Conservation (phyloP, 2,888 invertebrate genomes). For the Tenthredo livida region DNA sequence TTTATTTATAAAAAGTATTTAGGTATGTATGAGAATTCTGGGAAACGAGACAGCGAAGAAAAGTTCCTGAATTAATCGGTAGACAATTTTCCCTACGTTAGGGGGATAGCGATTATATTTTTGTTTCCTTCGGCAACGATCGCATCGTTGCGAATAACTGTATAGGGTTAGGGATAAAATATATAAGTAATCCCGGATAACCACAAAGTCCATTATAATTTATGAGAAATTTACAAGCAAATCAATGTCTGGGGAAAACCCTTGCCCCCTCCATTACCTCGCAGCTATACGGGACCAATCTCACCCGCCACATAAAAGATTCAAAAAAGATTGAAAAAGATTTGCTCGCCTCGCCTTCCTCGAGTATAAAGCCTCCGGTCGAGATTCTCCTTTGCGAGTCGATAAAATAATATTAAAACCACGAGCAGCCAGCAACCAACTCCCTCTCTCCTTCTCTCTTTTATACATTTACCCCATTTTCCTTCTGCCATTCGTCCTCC, state of each 20-base stretch:
- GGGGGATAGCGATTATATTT: neutral
- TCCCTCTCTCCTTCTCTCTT: constrained; percentile 40
- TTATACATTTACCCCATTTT: neutral
- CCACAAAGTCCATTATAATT: constrained; percentile 43
- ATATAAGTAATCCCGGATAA: constrained; percentile 40
- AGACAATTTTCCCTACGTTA: neutral
- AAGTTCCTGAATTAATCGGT: constrained; percentile 10
- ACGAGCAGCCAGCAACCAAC: constrained; percentile 59
- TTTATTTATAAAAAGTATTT: neutral
- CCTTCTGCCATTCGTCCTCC: neutral
- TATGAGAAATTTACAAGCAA: constrained; percentile 46
- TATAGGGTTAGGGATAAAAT: neutral
- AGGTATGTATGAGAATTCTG: neutral
- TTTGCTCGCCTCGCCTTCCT: constrained; percentile 62
- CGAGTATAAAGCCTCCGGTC: constrained; percentile 45
- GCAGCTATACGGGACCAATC: constrained; percentile 59
- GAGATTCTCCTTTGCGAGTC: constrained; percentile 54
- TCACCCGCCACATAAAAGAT: constrained; percentile 66
- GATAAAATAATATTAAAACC: constrained; percentile 67
- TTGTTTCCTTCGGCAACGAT: neutral
- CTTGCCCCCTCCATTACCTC: constrained; percentile 28
- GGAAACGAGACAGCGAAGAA: neutral
- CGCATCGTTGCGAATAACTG: neutral
- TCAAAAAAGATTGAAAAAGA: constrained; percentile 70
- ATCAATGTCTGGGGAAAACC: constrained; percentile 38